Evolutionary conservation across 1,140 invertebrate genomes (phyloP).

Genomic region (Halotydeus destructor): DNA sequence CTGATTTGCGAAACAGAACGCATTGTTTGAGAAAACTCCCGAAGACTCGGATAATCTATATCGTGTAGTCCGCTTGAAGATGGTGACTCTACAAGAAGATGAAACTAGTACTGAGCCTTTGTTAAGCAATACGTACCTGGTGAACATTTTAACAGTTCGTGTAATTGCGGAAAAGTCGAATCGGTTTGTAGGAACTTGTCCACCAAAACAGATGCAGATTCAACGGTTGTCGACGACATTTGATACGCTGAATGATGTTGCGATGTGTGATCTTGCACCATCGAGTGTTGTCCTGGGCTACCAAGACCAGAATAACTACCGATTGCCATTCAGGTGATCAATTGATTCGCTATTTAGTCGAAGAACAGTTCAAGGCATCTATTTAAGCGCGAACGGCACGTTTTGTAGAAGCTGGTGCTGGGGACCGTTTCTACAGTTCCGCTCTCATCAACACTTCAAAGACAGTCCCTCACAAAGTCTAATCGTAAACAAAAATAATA

Average conservation of each 20-base stretch:
- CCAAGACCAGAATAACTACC: too few relatives aligned
- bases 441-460: too few relatives aligned
- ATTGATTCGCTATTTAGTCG: too few relatives aligned
- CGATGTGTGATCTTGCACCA: not conserved
- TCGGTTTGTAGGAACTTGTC: slow-evolving; percentile 46
- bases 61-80: slow-evolving; percentile 69
- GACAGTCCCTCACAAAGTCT: too few relatives aligned
- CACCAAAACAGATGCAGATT: slow-evolving; percentile 26
- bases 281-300: too few relatives aligned
- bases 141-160: slow-evolving; percentile 30
- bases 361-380: too few relatives aligned
- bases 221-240: not conserved
- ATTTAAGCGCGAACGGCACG: too few relatives aligned
- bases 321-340: too few relatives aligned
- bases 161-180: slow-evolving; percentile 42
- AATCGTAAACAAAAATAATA: too few relatives aligned
- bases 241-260: not conserved
- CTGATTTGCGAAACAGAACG: slow-evolving; percentile 41
- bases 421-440: too few relatives aligned
- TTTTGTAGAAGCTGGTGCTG: too few relatives aligned
- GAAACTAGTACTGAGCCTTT: not conserved
- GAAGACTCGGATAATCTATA: slow-evolving; percentile 60
- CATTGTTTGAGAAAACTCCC: slow-evolving; percentile 36
- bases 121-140: slow-evolving; percentile 18
- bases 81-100: slow-evolving; percentile 22